Evolutionary conservation across 2,888 invertebrate species (phyloP), one percentile per base, ranked within the genome.

Genomic region (Unio pictorum): DNA sequence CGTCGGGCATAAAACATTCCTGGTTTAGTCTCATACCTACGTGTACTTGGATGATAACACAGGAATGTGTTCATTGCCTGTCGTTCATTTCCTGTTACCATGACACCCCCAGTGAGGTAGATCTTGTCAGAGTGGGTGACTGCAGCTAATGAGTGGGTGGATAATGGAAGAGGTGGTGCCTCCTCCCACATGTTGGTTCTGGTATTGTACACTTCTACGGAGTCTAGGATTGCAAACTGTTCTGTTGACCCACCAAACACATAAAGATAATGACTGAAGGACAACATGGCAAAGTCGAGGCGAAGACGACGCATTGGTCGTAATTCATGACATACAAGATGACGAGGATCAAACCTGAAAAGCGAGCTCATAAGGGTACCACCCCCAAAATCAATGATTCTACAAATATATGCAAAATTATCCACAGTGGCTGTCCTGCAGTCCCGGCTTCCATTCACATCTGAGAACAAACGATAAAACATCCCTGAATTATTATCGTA

Each of bases 371-470:
- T 87, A 17, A 88, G 75, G 6, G 88, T 86, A n/a, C 89, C 89
- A 0, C 89, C 89, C 4, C 89, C 89, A 76, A 86, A 88, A 75
- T 89, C 89, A 5, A 89, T 87, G n/a, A 89, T 87, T 5, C 89
- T 78, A 72, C 88, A 89, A 20, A 89, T 84, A 73, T 86, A 89
- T 23, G 85, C 80, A 74, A 88, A 88, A 74, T 89, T 88, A 67
- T 89, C 88, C 15, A 88, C 77, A n/a, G 83, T 82, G 18, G 83
- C 84, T 23, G 88, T 77, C 17, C 89, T 76, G 70, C 87, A 88
- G 76, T 89, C 89, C 8, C 88, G 72, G 68, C 87, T 87, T 23
- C 88, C 88, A 69, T 86, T 88, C 8, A 86, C 86, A 74, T 89
- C 88, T 23, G 87, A 83, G 69, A 84, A 85, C 64, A 89, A 76